Base-by-base conservation (phyloP, 2,797 vertebrate species). In the Bucorvus abyssinicus region DNA sequence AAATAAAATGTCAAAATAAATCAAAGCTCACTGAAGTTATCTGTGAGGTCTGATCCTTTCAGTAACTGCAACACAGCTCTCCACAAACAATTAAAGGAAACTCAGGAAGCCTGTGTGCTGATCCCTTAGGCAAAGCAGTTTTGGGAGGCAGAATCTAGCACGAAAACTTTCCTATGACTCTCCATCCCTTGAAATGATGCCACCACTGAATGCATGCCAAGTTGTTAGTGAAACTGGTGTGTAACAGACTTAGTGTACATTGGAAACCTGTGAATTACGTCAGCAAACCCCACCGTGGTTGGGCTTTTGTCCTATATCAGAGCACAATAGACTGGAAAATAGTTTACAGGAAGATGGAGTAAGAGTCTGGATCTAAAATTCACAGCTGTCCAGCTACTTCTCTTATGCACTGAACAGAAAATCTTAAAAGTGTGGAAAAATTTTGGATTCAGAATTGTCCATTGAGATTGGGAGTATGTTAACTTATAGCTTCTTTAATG, bases 71-170 rank as follows among this genome's bases (percentile, higher is more conserved):
- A 30, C 36, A 84, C 20, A 90, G n/a, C 27, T 69, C 67, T 89
- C 45, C 14, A 67, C 83, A 96, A 87, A 98, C 98, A 98, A 98
- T 98, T 95, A 96, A 94, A 98, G 98, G 98, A 98, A 98, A 95
- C 90, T 88, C 77, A 84, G 97, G 96, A 97, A 95, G 90, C 65
- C 95, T 97, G 97, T 84, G 44, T 76, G 50, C n/a, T 96, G 73
- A 97, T 96, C 96, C 85, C 76, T 89, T 36, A 44, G 87, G 87
- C 32, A 42, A 82, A 87, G 44, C 14, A 30, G 42, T 78, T 91
- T 83, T 83, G 90, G 75, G 59, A 94, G 93, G 50, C 85, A 97
- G 71, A 91, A 90, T 70, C 30, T 50, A 68, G 5, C 64, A 95
- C 52, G 94, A 67, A 73, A 91, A 70, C 36, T 93, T 97, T 96